These are phyloP conservation scores for Petrocephalus microphthalmus DNA, from an alignment of 2,113 vertebrate genomes.

Conservation along the genomic window DNA sequence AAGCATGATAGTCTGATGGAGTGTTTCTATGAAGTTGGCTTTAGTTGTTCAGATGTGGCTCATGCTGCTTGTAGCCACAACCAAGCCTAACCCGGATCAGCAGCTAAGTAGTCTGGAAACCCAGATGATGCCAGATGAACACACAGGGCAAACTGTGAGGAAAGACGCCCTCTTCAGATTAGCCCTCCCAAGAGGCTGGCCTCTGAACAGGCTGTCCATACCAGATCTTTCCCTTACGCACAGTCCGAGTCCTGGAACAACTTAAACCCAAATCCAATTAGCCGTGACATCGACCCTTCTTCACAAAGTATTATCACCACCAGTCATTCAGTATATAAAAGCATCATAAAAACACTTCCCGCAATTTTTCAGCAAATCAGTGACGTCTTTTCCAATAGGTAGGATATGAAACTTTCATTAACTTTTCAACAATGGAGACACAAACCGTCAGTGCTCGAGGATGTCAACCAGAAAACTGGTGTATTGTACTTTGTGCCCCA, in stretches of 20 bases:
- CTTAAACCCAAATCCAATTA: neutral
- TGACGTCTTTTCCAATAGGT: neutral
- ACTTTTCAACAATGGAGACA: neutral
- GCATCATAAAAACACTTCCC: neutral
- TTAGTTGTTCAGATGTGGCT: neutral
- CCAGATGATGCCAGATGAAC: neutral
- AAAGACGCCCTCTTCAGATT: neutral
- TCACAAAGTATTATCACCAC: neutral
- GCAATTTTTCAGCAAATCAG: neutral
- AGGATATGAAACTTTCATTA: neutral
- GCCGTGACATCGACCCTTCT: neutral
- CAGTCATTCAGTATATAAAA: neutral
- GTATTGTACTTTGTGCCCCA: neutral
- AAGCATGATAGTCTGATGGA: neutral
- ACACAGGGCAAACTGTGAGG: neutral
- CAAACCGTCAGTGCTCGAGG: neutral
- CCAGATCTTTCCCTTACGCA: neutral
- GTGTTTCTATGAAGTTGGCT: neutral
- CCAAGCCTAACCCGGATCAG: neutral
- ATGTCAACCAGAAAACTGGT: neutral
- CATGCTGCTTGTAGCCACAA: neutral
- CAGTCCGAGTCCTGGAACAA: neutral
- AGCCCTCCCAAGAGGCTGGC: constrained; percentile 30
- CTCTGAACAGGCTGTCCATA: constrained; percentile 71
- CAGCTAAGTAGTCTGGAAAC: neutral